Conservation (phyloP, 2,888 invertebrate genomes). For the Stenichneumon culpator region DNA sequence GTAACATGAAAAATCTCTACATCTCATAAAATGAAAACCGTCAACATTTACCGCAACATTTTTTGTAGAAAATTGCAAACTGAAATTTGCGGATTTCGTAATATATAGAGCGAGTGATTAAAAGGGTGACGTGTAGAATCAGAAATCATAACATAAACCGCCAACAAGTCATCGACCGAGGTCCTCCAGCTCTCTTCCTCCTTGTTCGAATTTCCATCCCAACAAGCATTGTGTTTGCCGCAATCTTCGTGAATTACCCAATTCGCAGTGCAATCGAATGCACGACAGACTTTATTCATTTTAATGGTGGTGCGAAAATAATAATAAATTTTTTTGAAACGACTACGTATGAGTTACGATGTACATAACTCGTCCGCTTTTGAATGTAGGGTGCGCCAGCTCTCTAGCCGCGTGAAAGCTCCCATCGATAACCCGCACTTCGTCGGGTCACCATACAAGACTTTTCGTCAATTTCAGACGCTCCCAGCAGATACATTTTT, state of each 20-base stretch:
- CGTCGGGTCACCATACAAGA: not conserved
- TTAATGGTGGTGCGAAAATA: not conserved
- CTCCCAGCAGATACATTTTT: not conserved
- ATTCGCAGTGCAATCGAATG: not conserved
- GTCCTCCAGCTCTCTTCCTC: not conserved
- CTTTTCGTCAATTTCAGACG: not conserved
- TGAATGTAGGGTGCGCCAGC: constrained; percentile 42
- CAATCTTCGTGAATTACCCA: not conserved
- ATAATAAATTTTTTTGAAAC: not conserved
- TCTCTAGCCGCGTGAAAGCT: constrained; percentile 19
- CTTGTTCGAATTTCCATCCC: not conserved
- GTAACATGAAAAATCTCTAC: too few relatives aligned
- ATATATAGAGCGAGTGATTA: not conserved
- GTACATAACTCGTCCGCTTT: not conserved
- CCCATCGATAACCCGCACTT: constrained; percentile 35
- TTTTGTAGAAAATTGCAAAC: too few relatives aligned
- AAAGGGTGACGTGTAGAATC: not conserved
- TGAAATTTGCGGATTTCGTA: too few relatives aligned
- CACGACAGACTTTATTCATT: not conserved
- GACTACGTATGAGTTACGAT: not conserved
- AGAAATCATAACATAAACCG: too few relatives aligned
- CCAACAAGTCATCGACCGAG: too few relatives aligned
- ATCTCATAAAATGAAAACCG: too few relatives aligned
- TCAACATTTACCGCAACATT: too few relatives aligned
- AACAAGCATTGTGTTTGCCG: not conserved